Conservation (phyloP, 2,113 vertebrate genomes). For the Anguilla japonica region DNA sequence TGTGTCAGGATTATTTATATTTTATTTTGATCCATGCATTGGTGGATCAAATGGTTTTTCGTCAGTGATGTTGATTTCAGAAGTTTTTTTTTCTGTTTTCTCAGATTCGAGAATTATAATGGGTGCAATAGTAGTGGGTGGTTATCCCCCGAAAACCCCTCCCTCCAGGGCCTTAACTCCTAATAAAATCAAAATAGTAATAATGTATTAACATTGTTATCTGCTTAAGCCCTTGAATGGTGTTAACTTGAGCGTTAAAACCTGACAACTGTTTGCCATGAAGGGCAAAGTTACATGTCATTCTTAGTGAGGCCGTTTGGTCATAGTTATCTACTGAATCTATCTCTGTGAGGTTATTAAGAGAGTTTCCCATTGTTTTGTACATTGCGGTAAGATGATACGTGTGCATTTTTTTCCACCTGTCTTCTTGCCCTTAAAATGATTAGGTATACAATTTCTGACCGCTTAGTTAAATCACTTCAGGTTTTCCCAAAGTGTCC, state of each 20-base stretch:
- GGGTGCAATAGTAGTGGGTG: background rate
- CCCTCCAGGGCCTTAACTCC: background rate
- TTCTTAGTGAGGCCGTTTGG: background rate
- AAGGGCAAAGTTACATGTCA: constrained; percentile 5
- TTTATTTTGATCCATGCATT: too few species aligned
- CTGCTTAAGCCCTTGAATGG: background rate
- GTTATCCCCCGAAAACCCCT: background rate
- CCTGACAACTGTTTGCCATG: background rate
- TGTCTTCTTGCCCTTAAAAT: background rate
- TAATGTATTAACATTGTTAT: background rate
- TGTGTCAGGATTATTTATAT: background rate
- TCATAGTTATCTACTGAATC: background rate
- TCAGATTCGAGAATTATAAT: background rate
- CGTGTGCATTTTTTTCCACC: background rate
- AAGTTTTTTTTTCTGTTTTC: background rate
- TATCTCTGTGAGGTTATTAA: background rate
- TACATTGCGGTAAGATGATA: background rate
- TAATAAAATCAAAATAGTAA: background rate
- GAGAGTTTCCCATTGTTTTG: background rate
- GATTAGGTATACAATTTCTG: background rate
- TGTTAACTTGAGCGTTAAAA: background rate
- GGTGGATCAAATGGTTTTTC: background rate
- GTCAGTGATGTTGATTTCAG: background rate
- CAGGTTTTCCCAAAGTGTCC: background rate
- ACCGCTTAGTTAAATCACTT: background rate